Evolutionary conservation across 2,888 invertebrate species (phyloP).

Genomic region (Pediacus dermestoides): DNA sequence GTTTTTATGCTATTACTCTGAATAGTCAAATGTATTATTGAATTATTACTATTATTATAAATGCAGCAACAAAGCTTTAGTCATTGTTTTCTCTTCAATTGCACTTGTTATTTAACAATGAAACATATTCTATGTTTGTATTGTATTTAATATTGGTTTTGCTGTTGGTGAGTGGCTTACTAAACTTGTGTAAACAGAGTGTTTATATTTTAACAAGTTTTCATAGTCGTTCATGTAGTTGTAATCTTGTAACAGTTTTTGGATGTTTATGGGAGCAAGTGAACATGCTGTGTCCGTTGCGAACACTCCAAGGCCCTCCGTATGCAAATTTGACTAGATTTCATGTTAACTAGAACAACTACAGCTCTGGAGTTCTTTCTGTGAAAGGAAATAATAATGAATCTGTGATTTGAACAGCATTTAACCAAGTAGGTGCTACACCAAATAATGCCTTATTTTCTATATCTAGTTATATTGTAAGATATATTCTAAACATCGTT

Average conservation of each 20-base stretch:
- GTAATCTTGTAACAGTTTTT: slow-evolving; percentile 25
- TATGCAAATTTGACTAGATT: slow-evolving; percentile 26
- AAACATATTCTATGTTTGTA: too few relatives aligned
- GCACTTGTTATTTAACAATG: too few relatives aligned
- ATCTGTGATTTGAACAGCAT: slow-evolving; percentile 5
- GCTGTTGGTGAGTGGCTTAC: slow-evolving; percentile 8
- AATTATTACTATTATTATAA: not conserved
- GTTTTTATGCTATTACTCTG: slow-evolving; percentile 7
- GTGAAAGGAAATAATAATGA: not conserved
- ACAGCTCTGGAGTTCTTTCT: too few relatives aligned
- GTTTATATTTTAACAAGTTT: not conserved
- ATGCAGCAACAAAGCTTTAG: not conserved
- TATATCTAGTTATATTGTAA: too few relatives aligned
- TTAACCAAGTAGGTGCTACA: too few relatives aligned
- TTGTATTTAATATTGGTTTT: slow-evolving; percentile 2
- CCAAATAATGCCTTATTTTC: too few relatives aligned
- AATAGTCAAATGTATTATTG: too few relatives aligned
- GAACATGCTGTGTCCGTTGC: slow-evolving; percentile 27
- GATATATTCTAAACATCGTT: too few relatives aligned
- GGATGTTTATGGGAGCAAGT: slow-evolving; percentile 26
- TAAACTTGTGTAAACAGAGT: slow-evolving; percentile 5
- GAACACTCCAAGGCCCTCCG: slow-evolving; percentile 30
- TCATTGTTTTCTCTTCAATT: too few relatives aligned
- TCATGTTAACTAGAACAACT: slow-evolving; percentile 2
- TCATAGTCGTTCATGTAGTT: slow-evolving; percentile 9